These are phyloP conservation scores for Apotomis betuletana DNA, from an alignment of 2,888 invertebrate species.

Conservation along the genomic window DNA sequence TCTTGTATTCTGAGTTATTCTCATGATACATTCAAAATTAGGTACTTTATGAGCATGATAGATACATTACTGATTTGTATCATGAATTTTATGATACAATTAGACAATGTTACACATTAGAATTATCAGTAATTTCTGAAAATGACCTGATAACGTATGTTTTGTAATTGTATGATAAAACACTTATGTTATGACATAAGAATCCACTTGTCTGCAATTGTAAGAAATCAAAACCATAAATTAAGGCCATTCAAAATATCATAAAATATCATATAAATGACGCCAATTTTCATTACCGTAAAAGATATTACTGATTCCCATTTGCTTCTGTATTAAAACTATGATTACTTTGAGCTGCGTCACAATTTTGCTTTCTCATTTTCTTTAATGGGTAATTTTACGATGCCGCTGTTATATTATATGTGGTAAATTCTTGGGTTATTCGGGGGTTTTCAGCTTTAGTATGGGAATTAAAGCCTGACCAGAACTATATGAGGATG, in stretches of 20 bases:
- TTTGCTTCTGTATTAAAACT: background rate
- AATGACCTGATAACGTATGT: background rate
- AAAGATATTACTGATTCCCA: background rate
- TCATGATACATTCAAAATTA: too few species aligned
- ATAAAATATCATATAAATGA: background rate
- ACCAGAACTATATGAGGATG: too few species aligned
- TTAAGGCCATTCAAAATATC: background rate
- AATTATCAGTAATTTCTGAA: conserved; percentile 16
- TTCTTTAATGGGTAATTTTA: background rate
- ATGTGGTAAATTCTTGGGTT: background rate
- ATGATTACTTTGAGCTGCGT: background rate
- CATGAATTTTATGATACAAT: background rate
- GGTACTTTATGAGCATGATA: too few species aligned
- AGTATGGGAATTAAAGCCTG: too few species aligned
- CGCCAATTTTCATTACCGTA: background rate
- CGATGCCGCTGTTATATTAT: background rate
- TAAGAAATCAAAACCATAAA: background rate
- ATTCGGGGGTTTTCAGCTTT: too few species aligned
- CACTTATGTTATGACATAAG: too few species aligned
- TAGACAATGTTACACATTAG: background rate
- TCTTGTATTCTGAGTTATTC: background rate
- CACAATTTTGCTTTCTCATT: background rate
- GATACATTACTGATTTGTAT: background rate
- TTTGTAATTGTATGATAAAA: too few species aligned
- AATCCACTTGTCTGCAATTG: background rate